Evolutionary conservation across 2,888 invertebrate species (phyloP).

Genomic region (Sinopyrophorus schimmeli): DNA sequence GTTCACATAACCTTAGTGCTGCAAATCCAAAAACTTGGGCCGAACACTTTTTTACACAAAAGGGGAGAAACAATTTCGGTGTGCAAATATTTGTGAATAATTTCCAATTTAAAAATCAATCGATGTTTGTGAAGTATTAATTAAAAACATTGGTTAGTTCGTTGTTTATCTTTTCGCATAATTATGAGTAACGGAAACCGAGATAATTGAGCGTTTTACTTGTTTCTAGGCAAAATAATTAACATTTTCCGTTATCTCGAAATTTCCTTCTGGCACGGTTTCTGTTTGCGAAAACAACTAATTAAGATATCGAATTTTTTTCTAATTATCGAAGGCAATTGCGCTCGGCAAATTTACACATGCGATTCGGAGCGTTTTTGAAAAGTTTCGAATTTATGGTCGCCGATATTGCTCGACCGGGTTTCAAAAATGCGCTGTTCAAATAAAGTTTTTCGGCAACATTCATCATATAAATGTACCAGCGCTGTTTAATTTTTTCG

Average conservation of each 20-base stretch:
- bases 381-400: conserved; percentile 24
- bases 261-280: conserved; percentile 2
- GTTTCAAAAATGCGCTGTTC: conserved; percentile 19
- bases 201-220: conserved; percentile 12
- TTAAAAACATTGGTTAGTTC: conserved; percentile 22
- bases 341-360: conserved; percentile 19
- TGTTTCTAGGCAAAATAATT: conserved; percentile 8
- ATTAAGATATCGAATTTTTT: conserved; percentile 26
- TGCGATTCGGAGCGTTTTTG: conserved; percentile 21
- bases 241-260: too few species aligned
- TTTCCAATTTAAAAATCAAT: conserved; percentile 19
- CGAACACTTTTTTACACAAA: not conserved
- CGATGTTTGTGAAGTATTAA: conserved; percentile 24
- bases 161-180: conserved; percentile 26
- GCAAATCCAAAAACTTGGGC: conserved; percentile 2
- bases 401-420: conserved; percentile 16
- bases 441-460: conserved; percentile 29
- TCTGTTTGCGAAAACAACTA: conserved; percentile 18
- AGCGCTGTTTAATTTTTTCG: conserved; percentile 20
- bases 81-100: conserved; percentile 13
- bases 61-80: conserved; percentile 2
- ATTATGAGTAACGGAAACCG: conserved; percentile 19
- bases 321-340: conserved; percentile 22
- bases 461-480: conserved; percentile 26
- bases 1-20: conserved; percentile 1